Conservation (phyloP, 2,797 vertebrate species). For the Acanthiza pusilla region DNA sequence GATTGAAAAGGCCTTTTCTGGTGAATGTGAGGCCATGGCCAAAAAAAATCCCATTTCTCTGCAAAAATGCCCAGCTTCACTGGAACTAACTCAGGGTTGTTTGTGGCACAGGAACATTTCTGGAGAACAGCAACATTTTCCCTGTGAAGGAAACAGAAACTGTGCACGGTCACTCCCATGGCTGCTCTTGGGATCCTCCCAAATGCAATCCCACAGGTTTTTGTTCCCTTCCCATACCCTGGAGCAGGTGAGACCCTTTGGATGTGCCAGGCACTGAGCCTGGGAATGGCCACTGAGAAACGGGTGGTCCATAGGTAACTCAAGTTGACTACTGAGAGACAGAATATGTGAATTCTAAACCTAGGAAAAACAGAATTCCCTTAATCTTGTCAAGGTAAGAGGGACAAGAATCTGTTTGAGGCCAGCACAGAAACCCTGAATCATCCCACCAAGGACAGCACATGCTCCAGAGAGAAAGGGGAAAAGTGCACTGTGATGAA, state of each 20-base stretch:
- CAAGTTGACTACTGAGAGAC: too few species aligned
- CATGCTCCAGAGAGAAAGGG: too few species aligned
- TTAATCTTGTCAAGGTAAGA: too few species aligned
- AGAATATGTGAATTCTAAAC: too few species aligned
- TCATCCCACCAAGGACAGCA: too few species aligned
- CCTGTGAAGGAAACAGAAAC: background rate
- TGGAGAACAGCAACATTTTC: background rate
- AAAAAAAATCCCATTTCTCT: background rate
- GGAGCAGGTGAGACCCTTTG: background rate
- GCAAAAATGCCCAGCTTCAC: background rate
- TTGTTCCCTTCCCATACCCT: rapidly evolving
- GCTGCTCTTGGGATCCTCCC: background rate
- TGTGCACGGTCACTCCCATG: background rate
- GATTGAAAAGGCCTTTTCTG: background rate
- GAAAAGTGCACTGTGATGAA: too few species aligned
- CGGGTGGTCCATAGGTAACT: too few species aligned
- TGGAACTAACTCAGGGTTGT: background rate
- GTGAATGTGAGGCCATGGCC: rapidly evolving
- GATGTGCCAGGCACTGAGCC: background rate
- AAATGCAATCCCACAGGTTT: rapidly evolving
- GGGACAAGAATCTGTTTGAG: too few species aligned
- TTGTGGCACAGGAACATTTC: background rate
- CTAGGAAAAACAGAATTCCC: too few species aligned
- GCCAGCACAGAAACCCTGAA: too few species aligned
- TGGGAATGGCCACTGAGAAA: background rate